Conservation (phyloP, 1,140 invertebrate genomes). For the Cryptotermes secundus region DNA sequence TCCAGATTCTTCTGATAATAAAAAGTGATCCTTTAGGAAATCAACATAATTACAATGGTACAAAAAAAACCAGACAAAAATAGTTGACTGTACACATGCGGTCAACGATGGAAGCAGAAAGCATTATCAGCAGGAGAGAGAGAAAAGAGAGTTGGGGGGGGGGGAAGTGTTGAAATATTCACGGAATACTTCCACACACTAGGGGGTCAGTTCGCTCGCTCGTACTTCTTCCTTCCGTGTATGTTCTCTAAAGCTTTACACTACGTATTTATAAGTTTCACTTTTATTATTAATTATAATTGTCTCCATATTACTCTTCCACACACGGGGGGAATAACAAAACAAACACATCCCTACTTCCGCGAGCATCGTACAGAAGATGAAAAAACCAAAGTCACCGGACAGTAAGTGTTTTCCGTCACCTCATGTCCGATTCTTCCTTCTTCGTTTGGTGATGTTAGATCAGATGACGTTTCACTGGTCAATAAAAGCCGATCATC, state of each 20-base stretch:
- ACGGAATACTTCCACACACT: slow-evolving; percentile 35
- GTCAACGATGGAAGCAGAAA: slow-evolving; percentile 33
- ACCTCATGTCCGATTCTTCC: not conserved
- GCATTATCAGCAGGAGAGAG: slow-evolving; percentile 27
- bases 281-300: slow-evolving; percentile 19
- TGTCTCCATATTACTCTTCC: slow-evolving; percentile 27
- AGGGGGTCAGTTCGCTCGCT: slow-evolving; percentile 20
- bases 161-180: slow-evolving; percentile 32
- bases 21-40: slow-evolving; percentile 24
- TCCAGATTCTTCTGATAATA: slow-evolving; percentile 23
- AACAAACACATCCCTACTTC: slow-evolving; percentile 33
- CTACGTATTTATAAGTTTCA: slow-evolving; percentile 32
- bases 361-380: slow-evolving; percentile 28
- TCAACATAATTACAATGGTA: slow-evolving; percentile 34
- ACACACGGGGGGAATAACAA: slow-evolving; percentile 30
- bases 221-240: slow-evolving; percentile 27
- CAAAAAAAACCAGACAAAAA: slow-evolving; percentile 26
- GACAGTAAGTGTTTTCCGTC: slow-evolving; percentile 3
- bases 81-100: slow-evolving; percentile 18
- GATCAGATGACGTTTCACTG: not conserved
- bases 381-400: slow-evolving; percentile 25
- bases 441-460: not conserved
- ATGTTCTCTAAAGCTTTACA: slow-evolving; percentile 33
- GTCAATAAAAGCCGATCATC: not conserved
- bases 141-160: not conserved